Conservation (phyloP, 2,888 invertebrate species). For the Brachylomia viminalis region DNA sequence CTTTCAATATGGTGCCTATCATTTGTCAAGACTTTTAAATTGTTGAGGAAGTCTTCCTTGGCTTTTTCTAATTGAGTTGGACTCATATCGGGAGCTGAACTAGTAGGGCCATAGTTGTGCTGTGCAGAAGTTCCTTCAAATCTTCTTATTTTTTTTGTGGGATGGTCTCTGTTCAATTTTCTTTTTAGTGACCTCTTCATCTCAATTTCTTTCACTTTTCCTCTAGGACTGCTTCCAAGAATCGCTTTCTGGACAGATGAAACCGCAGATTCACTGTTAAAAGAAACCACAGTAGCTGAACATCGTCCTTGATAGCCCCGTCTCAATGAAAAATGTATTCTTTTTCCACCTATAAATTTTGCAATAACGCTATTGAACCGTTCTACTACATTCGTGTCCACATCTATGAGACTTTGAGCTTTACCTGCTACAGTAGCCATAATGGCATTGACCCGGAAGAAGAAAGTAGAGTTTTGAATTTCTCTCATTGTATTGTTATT, state of each 20-base stretch:
- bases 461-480: conserved; percentile 17
- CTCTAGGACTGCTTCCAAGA: no score
- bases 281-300: no score
- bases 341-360: no score
- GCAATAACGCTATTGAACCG: background rate
- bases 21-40: conserved; percentile 14
- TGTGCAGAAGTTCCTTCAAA: conserved; percentile 11
- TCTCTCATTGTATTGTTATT: conserved; percentile 1
- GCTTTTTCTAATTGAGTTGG: conserved; percentile 13
- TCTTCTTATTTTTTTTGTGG: conserved; percentile 5
- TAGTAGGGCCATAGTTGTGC: conserved; percentile 3
- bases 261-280: no score
- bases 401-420: conserved; percentile 13
- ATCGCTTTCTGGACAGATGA: no score
- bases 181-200: conserved; percentile 1
- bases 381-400: background rate
- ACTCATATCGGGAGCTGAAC: conserved; percentile 18
- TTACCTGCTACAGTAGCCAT: conserved; percentile 8
- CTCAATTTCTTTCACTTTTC: no score
- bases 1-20: conserved; percentile 10
- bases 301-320: no score
- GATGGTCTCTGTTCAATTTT: conserved; percentile 6
- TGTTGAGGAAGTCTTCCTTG: conserved; percentile 9
- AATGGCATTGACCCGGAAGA: conserved; percentile 10
- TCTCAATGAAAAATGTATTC: no score